Evolutionary conservation across 1,140 invertebrate species (phyloP), one percentile per base, ranked within the genome.

Genomic region (Caerostris extrusa): DNA sequence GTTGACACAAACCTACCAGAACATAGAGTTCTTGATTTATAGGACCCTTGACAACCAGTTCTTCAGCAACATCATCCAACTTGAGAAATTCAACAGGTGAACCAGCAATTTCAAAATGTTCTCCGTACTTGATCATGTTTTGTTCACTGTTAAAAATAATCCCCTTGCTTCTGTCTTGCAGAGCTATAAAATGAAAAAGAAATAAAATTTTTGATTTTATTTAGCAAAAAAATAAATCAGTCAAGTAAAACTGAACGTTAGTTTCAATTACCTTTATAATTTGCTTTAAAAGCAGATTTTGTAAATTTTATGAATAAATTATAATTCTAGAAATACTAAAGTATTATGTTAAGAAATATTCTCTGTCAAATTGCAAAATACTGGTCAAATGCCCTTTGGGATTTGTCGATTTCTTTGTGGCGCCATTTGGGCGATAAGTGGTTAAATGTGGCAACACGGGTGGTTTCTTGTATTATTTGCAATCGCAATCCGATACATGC

Each of bases 1-100:
- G 34, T 14, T 61, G 77, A 57, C 53, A 85, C 10, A 86, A 71
- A 94, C 94, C 50, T 89, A 95, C 95, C 94, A 95, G 88, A 12
- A 95, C 91, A 81, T 94, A 91, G 6, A 95, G 34, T 19, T 95
- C 95, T 61, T 95, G 64, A 34, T 92, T 90, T 6, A 95, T 12
- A 8, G 95, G 95, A n/a, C 95, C 95, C 50, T 90, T 91, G 3
- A 83, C 91, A 5, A 67, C 19, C 8, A 95, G 55, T 6, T 58
- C 55, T 86, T 95, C 95, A n/a, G 85, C 93, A 55, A 61, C 34
- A 55, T 95, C 94, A 12, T 90, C 86, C 3, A 64, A 17, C 12
- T 93, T 94, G 3, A 67, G 81, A 91, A 94, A 95, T 19, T 94
- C 81, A 19, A 94, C 93, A 34, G 56, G 10, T 12, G 94, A 92